Base-by-base conservation (phyloP, 2,113 vertebrate genomes). In the Forbesichthys papilliferus region DNA sequence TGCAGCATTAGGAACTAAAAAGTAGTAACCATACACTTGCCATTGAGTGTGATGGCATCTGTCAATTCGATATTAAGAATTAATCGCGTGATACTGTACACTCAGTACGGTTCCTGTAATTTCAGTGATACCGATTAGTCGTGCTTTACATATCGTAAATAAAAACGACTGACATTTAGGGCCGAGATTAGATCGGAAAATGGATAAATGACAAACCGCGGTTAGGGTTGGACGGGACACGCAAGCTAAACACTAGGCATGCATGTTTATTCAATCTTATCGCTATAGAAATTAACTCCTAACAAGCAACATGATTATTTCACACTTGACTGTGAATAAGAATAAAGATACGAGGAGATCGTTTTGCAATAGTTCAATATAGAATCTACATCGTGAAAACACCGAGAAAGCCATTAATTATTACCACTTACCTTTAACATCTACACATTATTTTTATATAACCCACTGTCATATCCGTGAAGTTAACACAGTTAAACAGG, bases 181-280 rank as follows among this genome's bases (percentile, higher is more conserved):
- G 5, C 66, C 57, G 18, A 65, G 51, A 34, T 36, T 49, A 52
- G 49, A 53, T 59, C n/a, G 27, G 58, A 54, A 65, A 55, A n/a
- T 63, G 70, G 12, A 42, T 33, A 14, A 71, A 71, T 77, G 66
- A 78, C 52, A 85, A 77, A 71, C 71, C 58, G 16, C 48, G 54
- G 36, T n/a, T 56, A 46, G 59, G 51, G 27, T 51, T 52, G 42
- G 5, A 6, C 9, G n/a, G 52, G 64, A 51, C 55, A 57, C 57
- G 49, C 16, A 52, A 14, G 36, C 53, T 52, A 64, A 78, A 73
- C 9, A 62, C 34, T 18, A 27, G 14, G 62, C 58, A 59, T 33
- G 46, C 49, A 58, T 34, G 58, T n/a, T 10, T 20, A 10, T 8
- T 8, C n/a, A 4, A 10, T 12, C 9, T 18, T 48, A 48, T 5